Percentiles rank a stretch among this genome's conserved stretches.
Conservation (phyloP, 2,888 invertebrate species). For the Augochlorella aurata region DNA sequence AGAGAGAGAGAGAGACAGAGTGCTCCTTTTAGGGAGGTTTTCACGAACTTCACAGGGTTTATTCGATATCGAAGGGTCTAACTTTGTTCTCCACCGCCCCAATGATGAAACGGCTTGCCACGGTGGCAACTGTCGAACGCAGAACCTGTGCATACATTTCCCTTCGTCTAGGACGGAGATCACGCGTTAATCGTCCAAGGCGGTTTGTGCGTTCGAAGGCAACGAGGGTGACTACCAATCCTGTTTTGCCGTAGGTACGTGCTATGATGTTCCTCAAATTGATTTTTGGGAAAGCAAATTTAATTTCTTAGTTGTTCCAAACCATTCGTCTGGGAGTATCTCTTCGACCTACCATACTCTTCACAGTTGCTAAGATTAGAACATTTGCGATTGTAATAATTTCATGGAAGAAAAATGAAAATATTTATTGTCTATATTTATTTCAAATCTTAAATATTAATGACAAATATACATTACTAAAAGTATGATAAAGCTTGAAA, state of each 20-base stretch:
- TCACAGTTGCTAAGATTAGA: too few species aligned
- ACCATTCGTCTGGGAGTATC: not conserved
- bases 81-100: constrained; percentile 4
- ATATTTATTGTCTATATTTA: too few species aligned
- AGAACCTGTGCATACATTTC: constrained; percentile 47
- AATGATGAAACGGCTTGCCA: constrained; percentile 7
- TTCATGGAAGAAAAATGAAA: too few species aligned
- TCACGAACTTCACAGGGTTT: not conserved
- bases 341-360: too few species aligned
- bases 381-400: too few species aligned
- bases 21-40: not conserved
- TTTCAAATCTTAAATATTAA: too few species aligned
- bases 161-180: constrained; percentile 54
- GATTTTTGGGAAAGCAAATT: not conserved
- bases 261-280: constrained; percentile 16
- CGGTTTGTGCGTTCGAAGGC: constrained; percentile 67
- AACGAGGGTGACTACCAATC: constrained; percentile 59
- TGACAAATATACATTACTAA: too few species aligned
- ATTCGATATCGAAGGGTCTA: not conserved
- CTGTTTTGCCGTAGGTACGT: constrained; percentile 33
- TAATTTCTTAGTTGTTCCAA: not conserved
- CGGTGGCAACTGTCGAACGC: constrained; percentile 58
- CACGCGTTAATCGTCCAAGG: constrained; percentile 63
- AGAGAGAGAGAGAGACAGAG: not conserved
- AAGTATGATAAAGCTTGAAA: too few species aligned